Evolutionary conservation across 2,797 vertebrate genomes (phyloP).

Genomic region (Rhinella marina): DNA sequence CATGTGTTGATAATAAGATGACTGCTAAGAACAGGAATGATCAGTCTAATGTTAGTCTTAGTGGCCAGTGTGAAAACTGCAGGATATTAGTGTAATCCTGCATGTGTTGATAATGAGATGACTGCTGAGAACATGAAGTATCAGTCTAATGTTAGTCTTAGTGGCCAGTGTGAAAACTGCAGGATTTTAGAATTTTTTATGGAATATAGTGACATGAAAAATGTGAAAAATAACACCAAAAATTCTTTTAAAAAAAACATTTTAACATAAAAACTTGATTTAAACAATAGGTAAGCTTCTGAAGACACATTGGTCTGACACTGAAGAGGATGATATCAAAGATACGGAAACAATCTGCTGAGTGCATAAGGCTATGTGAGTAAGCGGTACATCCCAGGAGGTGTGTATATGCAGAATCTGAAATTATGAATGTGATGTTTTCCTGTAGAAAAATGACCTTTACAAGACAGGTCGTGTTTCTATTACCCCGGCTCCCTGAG

Average conservation of each 20-base stretch:
- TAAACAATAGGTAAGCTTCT: background rate
- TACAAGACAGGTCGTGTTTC: conserved; percentile 33
- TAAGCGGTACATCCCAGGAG: background rate
- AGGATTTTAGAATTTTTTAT: too few relatives aligned
- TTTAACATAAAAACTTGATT: background rate
- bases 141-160: too few relatives aligned
- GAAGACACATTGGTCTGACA: background rate
- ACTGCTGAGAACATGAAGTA: too few relatives aligned
- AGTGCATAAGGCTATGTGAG: background rate
- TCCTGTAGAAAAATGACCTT: conserved; percentile 38
- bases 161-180: too few relatives aligned
- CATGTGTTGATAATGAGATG: too few relatives aligned
- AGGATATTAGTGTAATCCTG: too few relatives aligned
- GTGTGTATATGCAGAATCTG: background rate
- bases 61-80: too few relatives aligned
- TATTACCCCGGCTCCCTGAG: background rate
- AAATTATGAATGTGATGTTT: background rate
- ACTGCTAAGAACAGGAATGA: too few relatives aligned
- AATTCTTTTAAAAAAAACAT: background rate
- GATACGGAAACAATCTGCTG: conserved; percentile 19
- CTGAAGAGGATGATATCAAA: background rate
- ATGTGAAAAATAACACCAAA: background rate
- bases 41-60: too few relatives aligned
- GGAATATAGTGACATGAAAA: background rate
- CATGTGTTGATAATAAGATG: too few relatives aligned